These are phyloP conservation scores for Rhinoptilus africanus DNA, from an alignment of 2,113 vertebrate species.

Conservation along the genomic window DNA sequence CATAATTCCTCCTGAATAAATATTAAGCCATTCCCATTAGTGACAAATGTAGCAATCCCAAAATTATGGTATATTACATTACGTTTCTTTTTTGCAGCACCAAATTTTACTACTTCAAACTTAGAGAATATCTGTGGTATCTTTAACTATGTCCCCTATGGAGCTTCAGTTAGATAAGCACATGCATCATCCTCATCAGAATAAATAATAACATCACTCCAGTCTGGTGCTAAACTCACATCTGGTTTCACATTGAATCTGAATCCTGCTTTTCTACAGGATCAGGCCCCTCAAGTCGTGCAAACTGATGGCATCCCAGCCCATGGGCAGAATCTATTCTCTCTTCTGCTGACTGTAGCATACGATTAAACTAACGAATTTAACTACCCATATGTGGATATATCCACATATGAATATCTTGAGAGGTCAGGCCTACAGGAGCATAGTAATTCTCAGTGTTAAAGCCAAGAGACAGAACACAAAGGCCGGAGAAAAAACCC, in stretches of 20 bases:
- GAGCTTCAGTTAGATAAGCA: neutral
- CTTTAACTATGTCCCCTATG: neutral
- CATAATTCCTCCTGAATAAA: neutral
- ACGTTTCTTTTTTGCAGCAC: neutral
- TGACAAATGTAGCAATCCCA: neutral
- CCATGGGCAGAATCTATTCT: neutral
- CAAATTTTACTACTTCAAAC: neutral
- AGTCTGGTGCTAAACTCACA: neutral
- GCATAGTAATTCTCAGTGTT: neutral
- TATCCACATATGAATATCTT: neutral
- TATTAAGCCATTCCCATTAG: neutral
- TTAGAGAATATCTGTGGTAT: neutral
- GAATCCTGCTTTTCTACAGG: neutral
- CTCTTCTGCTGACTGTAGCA: rapidly evolving
- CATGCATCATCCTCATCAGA: neutral
- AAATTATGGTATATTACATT: neutral
- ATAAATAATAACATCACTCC: neutral
- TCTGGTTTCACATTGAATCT: neutral
- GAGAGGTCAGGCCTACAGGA: neutral
- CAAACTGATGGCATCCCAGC: neutral
- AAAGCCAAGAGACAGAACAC: neutral
- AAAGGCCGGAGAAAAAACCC: neutral
- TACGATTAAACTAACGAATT: rapidly evolving
- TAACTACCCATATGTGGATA: neutral
- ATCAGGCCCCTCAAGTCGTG: neutral